Conservation (phyloP, 2,797 vertebrate genomes). For the Gymnothorax reevesii region DNA sequence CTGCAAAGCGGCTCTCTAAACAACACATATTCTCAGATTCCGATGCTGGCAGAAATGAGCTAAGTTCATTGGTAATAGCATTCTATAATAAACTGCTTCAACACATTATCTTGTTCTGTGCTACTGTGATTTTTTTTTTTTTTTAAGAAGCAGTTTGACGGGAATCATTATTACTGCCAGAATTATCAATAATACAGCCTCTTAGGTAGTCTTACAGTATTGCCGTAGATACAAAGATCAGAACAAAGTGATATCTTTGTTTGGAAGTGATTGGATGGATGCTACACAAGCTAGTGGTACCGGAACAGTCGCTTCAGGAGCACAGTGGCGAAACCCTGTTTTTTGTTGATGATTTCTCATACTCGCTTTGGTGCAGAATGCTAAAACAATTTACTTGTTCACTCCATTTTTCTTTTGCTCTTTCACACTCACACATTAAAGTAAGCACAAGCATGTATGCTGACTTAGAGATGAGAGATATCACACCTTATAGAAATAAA, state of each 20-base stretch:
- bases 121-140: background rate
- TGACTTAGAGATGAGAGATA: slow-evolving; percentile 19
- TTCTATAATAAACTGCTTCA: background rate
- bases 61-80: background rate
- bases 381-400: background rate
- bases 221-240: background rate
- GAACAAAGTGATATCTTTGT: background rate
- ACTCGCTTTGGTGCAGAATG: background rate
- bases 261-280: background rate
- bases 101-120: background rate
- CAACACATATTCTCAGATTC: background rate
- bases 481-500: background rate
- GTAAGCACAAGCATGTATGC: background rate
- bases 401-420: background rate
- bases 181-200: background rate
- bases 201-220: background rate
- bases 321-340: background rate
- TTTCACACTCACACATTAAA: background rate
- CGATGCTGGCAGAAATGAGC: background rate
- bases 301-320: background rate
- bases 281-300: background rate
- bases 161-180: background rate
- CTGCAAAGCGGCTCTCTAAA: no score
- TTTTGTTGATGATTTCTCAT: background rate
- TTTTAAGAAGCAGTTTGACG: no score